Conservation (phyloP, 2,113 vertebrate genomes). For the Anser brachyrhynchus region DNA sequence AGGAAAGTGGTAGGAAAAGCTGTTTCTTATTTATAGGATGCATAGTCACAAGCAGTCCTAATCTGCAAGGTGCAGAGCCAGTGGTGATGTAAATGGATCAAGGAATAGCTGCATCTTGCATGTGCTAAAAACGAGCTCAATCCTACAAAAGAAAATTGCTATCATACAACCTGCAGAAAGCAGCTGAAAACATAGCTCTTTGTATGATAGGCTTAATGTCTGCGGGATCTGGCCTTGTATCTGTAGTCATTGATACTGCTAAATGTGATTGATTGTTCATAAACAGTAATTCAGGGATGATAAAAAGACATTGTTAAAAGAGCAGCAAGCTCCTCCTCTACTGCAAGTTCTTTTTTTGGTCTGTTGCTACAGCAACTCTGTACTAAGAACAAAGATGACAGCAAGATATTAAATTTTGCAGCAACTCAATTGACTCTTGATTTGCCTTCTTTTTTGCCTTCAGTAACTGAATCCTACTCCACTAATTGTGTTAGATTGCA, state of each 20-base stretch:
- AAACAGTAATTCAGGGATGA: conserved; percentile 17
- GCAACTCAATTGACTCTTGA: conserved; percentile 68
- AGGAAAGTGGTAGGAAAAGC: background rate
- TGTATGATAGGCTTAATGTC: background rate
- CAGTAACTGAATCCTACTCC: conserved; percentile 38
- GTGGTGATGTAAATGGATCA: background rate
- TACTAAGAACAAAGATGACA: conserved; percentile 72
- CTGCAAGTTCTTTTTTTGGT: conserved; percentile 63
- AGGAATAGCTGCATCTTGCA: background rate
- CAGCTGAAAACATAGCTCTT: background rate
- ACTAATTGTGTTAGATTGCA: conserved; percentile 62
- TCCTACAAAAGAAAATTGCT: background rate
- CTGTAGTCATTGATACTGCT: background rate
- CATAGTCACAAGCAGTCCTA: background rate
- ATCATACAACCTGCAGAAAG: background rate
- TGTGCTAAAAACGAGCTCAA: background rate
- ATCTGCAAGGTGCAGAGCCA: background rate
- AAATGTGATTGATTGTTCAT: background rate
- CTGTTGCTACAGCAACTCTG: conserved; percentile 75
- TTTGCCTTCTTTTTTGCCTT: conserved; percentile 50
- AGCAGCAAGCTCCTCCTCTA: conserved; percentile 49
- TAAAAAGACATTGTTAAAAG: background rate
- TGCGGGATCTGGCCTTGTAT: background rate
- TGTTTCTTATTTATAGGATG: background rate
- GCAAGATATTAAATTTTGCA: conserved; percentile 72